Conservation (phyloP, 2,888 invertebrate genomes). For the Eristalinus aeneus region DNA sequence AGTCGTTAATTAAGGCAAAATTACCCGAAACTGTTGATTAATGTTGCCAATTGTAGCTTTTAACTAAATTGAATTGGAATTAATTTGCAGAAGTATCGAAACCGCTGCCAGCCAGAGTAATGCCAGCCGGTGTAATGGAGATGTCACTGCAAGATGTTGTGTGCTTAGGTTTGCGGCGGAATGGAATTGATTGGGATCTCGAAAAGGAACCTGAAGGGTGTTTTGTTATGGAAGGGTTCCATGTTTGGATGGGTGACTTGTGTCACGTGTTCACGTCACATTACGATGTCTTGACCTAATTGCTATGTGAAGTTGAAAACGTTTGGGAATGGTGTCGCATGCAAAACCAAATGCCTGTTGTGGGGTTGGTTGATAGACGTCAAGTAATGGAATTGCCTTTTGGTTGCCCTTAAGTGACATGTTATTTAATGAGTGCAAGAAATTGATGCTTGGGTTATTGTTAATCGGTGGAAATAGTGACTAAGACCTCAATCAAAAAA, state of each 20-base stretch:
- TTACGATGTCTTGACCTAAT: neutral
- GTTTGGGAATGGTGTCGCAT: neutral
- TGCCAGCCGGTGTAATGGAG: conserved; percentile 1
- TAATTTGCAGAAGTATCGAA: conserved; percentile 32
- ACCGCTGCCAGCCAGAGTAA: neutral
- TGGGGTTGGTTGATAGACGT: no score
- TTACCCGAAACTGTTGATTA: conserved; percentile 58
- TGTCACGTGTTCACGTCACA: neutral
- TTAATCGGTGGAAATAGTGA: no score
- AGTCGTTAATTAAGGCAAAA: conserved; percentile 52
- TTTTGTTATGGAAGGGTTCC: no score
- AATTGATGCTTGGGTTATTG: no score
- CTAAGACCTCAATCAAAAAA: no score
- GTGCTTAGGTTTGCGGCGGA: neutral
- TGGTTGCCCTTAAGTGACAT: no score
- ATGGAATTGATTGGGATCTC: neutral
- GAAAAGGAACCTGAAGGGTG: no score
- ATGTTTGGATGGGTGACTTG: neutral
- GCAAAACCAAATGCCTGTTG: no score
- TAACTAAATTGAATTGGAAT: conserved; percentile 53
- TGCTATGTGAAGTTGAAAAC: neutral
- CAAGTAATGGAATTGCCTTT: no score
- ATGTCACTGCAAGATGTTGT: neutral
- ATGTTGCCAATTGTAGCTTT: conserved; percentile 62
- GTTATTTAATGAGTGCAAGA: no score